phyloP scores from a whole-genome alignment of 2,888 invertebrate species.

The Scaptomyza flava region DNA sequence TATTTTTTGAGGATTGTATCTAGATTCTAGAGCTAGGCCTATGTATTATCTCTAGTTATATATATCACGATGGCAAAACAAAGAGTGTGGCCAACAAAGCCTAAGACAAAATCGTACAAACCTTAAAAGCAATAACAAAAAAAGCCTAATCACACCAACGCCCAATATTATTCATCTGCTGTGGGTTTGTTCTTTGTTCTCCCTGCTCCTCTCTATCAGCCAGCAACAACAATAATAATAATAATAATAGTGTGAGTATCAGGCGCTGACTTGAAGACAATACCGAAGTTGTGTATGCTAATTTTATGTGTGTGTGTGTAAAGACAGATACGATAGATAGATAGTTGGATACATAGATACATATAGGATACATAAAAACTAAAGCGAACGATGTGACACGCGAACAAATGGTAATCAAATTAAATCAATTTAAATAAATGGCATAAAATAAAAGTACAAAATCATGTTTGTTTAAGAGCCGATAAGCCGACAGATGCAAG shows the following conservation, averaged over 20 bases:
- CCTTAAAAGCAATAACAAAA: constrained; percentile 37
- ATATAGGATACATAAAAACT: constrained; percentile 17
- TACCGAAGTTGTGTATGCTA: constrained; percentile 61
- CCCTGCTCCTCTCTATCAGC: constrained; percentile 34
- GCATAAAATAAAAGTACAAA: constrained; percentile 72
- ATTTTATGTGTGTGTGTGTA: constrained; percentile 34
- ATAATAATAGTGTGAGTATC: not conserved
- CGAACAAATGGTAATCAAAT: constrained; percentile 60
- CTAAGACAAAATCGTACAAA: constrained; percentile 67
- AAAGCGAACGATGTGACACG: constrained; percentile 34
- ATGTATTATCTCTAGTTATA: constrained; percentile 50
- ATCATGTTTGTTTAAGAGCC: constrained; percentile 69
- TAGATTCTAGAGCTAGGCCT: constrained; percentile 20
- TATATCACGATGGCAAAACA: constrained; percentile 59
- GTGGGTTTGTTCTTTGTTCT: constrained; percentile 15
- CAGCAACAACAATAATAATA: constrained; percentile 5
- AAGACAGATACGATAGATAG: constrained; percentile 27
- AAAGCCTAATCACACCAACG: constrained; percentile 25
- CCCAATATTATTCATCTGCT: constrained; percentile 11
- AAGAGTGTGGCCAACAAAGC: constrained; percentile 55
- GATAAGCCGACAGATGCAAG: constrained; percentile 4
- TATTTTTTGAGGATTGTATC: constrained; percentile 36
- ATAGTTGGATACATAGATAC: constrained; percentile 27
- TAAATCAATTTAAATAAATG: constrained; percentile 69
- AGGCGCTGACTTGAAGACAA: constrained; percentile 21